These are phyloP conservation scores for Nymphalis polychloros DNA, from an alignment of 2,888 invertebrate species.

Conservation along the genomic window DNA sequence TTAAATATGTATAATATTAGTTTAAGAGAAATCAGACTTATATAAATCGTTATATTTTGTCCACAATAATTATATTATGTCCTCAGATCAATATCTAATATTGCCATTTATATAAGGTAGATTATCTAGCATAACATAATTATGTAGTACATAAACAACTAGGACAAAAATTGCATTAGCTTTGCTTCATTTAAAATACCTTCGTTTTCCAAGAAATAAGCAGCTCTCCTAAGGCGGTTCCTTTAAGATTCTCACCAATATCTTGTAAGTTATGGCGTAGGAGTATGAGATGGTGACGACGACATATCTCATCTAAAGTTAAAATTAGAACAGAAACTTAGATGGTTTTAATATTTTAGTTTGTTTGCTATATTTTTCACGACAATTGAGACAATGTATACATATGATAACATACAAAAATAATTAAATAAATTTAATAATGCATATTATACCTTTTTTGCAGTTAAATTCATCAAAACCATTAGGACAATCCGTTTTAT, in stretches of 20 bases:
- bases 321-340: neutral
- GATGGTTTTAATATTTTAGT: neutral
- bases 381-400: neutral
- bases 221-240: slow-evolving; percentile 53
- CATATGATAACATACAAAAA: neutral
- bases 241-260: slow-evolving; percentile 46
- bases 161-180: no score
- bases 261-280: slow-evolving; percentile 51
- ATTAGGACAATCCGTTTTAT: slow-evolving; percentile 55
- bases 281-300: slow-evolving; percentile 55
- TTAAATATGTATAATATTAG: no score
- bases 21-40: no score
- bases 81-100: no score
- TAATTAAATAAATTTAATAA: neutral
- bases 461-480: slow-evolving; percentile 64
- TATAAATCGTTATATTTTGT: no score
- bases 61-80: no score
- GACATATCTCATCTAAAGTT: slow-evolving; percentile 57
- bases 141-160: no score
- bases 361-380: no score
- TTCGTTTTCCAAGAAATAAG: slow-evolving; percentile 57
- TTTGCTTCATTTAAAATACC: slow-evolving; percentile 43
- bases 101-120: no score
- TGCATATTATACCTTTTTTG: slow-evolving; percentile 47
- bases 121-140: no score